A percentile compares a stretch with the other conserved stretches of the same genome.
phyloP scores from a whole-genome alignment of 2,113 vertebrate genomes.

The Bos javanicus region DNA sequence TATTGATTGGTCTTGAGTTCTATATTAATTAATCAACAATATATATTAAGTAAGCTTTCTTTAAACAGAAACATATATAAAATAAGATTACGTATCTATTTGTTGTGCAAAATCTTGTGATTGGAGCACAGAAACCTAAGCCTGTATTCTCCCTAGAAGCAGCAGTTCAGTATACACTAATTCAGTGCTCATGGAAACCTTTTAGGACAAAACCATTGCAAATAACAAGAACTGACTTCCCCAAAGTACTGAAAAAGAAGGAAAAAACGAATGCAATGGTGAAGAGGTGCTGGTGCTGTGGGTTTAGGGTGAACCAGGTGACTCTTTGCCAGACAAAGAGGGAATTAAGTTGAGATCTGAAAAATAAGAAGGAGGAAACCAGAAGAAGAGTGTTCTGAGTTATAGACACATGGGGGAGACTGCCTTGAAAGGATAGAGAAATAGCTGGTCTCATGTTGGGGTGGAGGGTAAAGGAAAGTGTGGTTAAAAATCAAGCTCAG shows the following conservation, averaged over 20 bases:
- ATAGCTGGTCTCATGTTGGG: neutral
- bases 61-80: neutral
- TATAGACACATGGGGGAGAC: accelerated
- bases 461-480: neutral
- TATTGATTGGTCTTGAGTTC: neutral
- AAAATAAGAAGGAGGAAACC: neutral
- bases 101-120: neutral
- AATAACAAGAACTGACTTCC: neutral
- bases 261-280: neutral
- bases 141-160: neutral
- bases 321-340: neutral
- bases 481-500: neutral
- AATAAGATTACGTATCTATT: neutral
- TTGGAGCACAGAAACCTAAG: neutral
- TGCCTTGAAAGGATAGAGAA: neutral
- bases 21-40: neutral
- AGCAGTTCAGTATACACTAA: neutral
- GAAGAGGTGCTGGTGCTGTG: neutral
- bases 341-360: neutral
- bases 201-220: neutral
- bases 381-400: neutral
- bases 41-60: neutral
- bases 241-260: neutral
- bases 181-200: neutral
- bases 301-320: neutral